Evolutionary conservation across 2,797 vertebrate species (phyloP), one percentile per base, ranked within the genome.

Genomic region (Pelochelys cantorii): DNA sequence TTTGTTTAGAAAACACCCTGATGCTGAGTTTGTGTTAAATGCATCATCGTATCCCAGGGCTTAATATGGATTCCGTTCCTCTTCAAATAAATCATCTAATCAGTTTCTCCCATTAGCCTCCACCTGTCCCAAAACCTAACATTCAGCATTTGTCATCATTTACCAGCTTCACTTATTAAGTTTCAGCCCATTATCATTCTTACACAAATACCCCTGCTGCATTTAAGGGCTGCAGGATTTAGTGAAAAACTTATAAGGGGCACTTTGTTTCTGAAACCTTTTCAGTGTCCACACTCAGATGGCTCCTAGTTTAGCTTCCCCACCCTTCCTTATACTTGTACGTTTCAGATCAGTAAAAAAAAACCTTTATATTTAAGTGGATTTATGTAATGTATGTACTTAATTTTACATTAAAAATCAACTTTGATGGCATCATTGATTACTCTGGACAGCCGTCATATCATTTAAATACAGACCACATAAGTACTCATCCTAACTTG

Each of bases 331-430:
- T 56, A 11, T 37, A 83, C 81, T 94, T 13, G n/a, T 88, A 87
- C 87, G 83, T 29, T 57, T 93, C 11, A 3, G 60, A 81, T 71
- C 60, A 91, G 91, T 90, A 2, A 48, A 48, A 48, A 87, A 91
- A 86, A 27, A 48, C 81, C 55, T 81, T 86, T 48, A 83, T 53
- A 81, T 86, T 82, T 79, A 14, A 81, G 52, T 57, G 83, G 89
- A 85, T 57, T 81, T 90, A 48, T 53, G 22, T 75, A 80, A 75
- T 53, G 80, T 89, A 81, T 87, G 91, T 90, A 90, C 17, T 85
- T 31, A 54, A 25, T 56, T 85, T 88, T 93, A 91, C 68, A 94
- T 94, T 79, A 94, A 88, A 75, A 93, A 95, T 81, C 93, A 93
- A 86, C 62, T 60, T 82, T n/a, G 23, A 65, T 29, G 42, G 85